Conservation (phyloP, 2,797 vertebrate genomes). For the Hydrocynus forskahlii region DNA sequence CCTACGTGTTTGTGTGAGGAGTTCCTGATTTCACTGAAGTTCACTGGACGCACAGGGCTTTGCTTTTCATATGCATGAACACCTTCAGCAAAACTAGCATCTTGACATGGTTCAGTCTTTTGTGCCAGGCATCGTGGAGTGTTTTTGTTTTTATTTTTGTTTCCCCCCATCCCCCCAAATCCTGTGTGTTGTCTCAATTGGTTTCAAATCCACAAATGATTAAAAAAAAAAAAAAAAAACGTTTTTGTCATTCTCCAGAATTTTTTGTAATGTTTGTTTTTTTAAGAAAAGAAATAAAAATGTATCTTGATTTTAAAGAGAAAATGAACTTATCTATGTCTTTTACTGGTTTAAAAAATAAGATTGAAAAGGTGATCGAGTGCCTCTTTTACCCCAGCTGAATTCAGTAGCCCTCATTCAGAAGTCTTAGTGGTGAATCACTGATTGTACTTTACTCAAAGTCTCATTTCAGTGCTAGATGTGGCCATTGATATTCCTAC, state of each 20-base stretch:
- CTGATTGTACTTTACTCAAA: background rate
- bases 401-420: conserved; percentile 13
- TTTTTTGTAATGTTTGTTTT: conserved; percentile 84
- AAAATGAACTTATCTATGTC: conserved; percentile 72
- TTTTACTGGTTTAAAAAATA: conserved; percentile 44
- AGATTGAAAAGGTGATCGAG: conserved; percentile 6
- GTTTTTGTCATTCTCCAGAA: conserved; percentile 78
- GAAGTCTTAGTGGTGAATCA: background rate
- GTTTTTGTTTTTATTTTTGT: background rate
- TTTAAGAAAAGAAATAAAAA: conserved; percentile 83
- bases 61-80: conserved; percentile 38
- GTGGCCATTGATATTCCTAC: background rate
- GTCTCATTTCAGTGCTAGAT: background rate
- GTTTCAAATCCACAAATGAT: conserved; percentile 59
- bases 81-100: conserved; percentile 24
- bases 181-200: conserved; percentile 45
- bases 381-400: conserved; percentile 14
- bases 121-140: conserved; percentile 75
- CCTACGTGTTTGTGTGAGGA: background rate
- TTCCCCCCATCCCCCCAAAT: background rate
- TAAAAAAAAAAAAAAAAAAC: conserved; percentile 59
- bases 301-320: conserved; percentile 87
- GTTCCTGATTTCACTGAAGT: conserved; percentile 18
- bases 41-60: conserved; percentile 9
- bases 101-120: conserved; percentile 70